Conservation (phyloP, 2,113 vertebrate genomes). For the Cryptoleucopteryx plumbea region DNA sequence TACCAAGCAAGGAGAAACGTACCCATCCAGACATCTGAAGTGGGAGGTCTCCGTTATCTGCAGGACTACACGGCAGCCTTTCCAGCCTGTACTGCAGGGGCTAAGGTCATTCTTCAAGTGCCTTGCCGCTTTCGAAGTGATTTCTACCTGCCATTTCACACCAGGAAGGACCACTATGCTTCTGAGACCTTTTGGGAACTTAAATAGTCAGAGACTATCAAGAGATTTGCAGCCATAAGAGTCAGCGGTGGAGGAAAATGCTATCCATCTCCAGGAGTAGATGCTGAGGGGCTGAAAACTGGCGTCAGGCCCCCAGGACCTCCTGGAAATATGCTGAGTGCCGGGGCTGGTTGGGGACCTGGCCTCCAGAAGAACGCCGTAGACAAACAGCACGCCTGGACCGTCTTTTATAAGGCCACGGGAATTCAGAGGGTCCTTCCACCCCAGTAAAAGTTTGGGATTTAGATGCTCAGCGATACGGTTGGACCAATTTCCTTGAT, state of each 20-base stretch:
- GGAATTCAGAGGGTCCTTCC: constrained; percentile 8
- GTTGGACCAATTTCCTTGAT: constrained; percentile 57
- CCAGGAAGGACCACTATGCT: not conserved
- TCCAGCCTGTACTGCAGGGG: not conserved
- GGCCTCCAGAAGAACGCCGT: not conserved
- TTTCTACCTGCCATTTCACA: not conserved
- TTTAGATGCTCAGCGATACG: not conserved
- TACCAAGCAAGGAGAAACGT: not conserved
- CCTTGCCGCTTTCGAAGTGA: not conserved
- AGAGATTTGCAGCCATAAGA: not conserved
- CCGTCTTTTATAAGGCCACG: not conserved
- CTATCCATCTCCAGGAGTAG: not conserved
- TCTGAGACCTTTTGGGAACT: not conserved
- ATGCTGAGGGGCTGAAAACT: not conserved
- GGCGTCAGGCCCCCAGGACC: not conserved
- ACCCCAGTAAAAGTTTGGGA: constrained; percentile 25
- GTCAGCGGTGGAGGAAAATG: not conserved
- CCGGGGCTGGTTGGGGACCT: not conserved
- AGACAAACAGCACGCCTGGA: not conserved
- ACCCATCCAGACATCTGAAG: not conserved
- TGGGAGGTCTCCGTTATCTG: not conserved
- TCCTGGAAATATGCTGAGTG: not conserved
- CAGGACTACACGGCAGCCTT: not conserved
- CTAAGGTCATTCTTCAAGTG: not conserved
- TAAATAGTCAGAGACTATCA: not conserved